Evolutionary conservation across 2,888 invertebrate species (phyloP).

Genomic region (Branchellion lobata): DNA sequence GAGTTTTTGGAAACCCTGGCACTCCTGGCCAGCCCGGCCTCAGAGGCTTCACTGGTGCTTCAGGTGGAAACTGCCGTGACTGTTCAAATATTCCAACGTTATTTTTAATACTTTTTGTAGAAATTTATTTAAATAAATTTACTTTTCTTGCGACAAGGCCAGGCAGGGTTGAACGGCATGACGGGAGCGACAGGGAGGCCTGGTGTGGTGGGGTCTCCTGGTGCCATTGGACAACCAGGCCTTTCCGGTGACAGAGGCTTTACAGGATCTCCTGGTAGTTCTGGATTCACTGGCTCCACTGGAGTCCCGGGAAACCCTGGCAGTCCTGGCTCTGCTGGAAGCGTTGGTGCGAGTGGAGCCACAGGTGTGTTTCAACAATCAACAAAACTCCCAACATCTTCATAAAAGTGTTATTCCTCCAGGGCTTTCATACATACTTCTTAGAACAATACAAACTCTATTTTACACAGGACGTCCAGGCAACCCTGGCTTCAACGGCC

Average conservation of each 20-base stretch:
- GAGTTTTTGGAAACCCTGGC: not conserved
- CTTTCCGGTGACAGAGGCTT: slow-evolving; percentile 39
- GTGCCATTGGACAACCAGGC: slow-evolving; percentile 43
- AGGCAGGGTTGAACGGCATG: not conserved
- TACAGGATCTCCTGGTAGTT: slow-evolving; percentile 24
- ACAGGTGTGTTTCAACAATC: slow-evolving; percentile 2
- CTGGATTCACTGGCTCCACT: slow-evolving; percentile 49
- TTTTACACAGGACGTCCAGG: not conserved
- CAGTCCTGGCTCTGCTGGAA: slow-evolving; percentile 62
- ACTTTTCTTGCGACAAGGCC: too few species aligned
- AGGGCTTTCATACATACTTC: not conserved
- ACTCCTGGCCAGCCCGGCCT: not conserved
- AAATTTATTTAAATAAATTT: too few species aligned
- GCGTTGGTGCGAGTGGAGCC: too few species aligned
- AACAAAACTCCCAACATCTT: not conserved
- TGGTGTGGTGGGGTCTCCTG: not conserved
- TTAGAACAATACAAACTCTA: not conserved
- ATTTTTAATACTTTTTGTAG: too few species aligned
- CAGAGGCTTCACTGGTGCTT: not conserved
- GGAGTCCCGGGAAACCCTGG: slow-evolving; percentile 63
- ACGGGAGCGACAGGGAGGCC: not conserved
- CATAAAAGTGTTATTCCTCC: not conserved
- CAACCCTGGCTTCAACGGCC: not conserved
- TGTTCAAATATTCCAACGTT: too few species aligned
- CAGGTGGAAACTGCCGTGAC: too few species aligned